Conservation (phyloP, 2,113 vertebrate genomes). For the Dermatemys mawii region DNA sequence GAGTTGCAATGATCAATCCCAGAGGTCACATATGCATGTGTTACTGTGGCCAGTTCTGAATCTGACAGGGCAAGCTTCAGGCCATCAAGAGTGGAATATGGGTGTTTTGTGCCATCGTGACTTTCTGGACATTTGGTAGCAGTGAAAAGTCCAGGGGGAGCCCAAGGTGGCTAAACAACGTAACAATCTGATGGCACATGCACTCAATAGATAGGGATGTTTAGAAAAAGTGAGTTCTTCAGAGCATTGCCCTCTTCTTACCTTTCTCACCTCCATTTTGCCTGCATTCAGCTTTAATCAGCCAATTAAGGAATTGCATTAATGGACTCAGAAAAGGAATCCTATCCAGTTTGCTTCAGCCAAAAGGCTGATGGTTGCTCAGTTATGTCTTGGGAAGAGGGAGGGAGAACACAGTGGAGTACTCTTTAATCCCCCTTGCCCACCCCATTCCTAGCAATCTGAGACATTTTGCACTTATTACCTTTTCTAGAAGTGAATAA, state of each 20-base stretch:
- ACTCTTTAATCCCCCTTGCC: slow-evolving; percentile 10
- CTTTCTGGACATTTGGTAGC: slow-evolving; percentile 12
- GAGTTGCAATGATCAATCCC: neutral
- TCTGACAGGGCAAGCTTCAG: neutral
- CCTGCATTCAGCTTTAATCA: slow-evolving; percentile 39
- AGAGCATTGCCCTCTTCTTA: slow-evolving; percentile 37
- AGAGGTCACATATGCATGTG: neutral
- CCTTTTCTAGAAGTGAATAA: slow-evolving; percentile 35
- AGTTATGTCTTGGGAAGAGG: neutral
- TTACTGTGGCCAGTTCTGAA: neutral
- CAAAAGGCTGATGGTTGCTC: neutral
- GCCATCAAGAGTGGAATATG: neutral
- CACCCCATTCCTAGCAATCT: neutral
- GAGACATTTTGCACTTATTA: slow-evolving; percentile 32
- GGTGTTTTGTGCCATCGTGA: neutral
- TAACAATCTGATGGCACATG: slow-evolving; percentile 10
- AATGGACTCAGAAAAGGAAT: slow-evolving; percentile 31
- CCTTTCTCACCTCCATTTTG: slow-evolving; percentile 42
- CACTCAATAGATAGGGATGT: slow-evolving; percentile 12
- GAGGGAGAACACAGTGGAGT: neutral
- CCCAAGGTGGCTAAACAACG: slow-evolving; percentile 39
- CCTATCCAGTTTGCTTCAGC: neutral
- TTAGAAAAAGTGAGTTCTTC: slow-evolving; percentile 28
- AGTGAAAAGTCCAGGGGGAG: slow-evolving; percentile 10
- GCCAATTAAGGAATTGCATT: slow-evolving; percentile 41